A percentile compares a stretch with the other conserved stretches of the same genome.
Evolutionary conservation across 1,140 invertebrate genomes (phyloP).

Genomic region (Papilio glaucus): DNA sequence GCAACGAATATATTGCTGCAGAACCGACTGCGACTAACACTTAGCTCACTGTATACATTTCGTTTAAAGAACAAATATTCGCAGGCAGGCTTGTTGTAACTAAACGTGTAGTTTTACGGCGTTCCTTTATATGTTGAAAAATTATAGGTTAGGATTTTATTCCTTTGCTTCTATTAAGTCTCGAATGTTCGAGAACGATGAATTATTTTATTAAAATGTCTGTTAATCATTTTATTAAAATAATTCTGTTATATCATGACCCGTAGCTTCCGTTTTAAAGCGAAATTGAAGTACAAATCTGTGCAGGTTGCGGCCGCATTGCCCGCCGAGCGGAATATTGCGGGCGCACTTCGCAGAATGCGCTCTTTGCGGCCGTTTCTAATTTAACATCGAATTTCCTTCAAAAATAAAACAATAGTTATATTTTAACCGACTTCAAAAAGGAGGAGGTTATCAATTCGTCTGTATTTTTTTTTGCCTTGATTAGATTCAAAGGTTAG

Average conservation of each 20-base stretch:
- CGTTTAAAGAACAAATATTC: too few species aligned
- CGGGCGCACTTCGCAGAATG: background rate
- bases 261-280: background rate
- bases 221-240: conserved; percentile 1
- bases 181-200: background rate
- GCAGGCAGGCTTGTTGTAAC: too few species aligned
- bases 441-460: too few species aligned
- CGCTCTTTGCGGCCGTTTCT: background rate
- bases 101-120: too few species aligned
- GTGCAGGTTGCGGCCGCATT: background rate
- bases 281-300: conserved; percentile 10
- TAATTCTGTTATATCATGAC: background rate
- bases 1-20: conserved; percentile 11
- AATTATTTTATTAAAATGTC: background rate
- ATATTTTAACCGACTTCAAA: too few species aligned
- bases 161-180: too few species aligned
- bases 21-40: background rate
- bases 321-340: background rate
- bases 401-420: background rate
- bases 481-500: too few species aligned
- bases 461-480: too few species aligned
- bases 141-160: too few species aligned
- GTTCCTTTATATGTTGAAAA: too few species aligned
- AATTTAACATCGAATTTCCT: background rate
- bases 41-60: too few species aligned